Percentiles rank a stretch among this genome's conserved stretches.
These are phyloP conservation scores for Copidosoma floridanum DNA, from an alignment of 1,140 invertebrate species.

Conservation along the genomic window DNA sequence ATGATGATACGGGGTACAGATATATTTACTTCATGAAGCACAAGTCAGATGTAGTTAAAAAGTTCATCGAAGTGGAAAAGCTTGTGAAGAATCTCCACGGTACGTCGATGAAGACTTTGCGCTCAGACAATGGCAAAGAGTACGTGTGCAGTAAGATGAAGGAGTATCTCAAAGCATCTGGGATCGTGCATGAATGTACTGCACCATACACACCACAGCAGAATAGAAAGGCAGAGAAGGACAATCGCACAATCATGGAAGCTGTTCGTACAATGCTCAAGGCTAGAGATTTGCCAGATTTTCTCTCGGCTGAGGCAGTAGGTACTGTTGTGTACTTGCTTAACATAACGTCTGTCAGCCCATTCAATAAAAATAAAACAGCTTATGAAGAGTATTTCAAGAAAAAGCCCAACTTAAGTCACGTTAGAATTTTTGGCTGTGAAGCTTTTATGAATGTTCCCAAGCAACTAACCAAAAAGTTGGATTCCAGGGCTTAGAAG, in stretches of 20 bases:
- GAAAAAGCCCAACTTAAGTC: neutral
- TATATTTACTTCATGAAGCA: conserved; percentile 42
- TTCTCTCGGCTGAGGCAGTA: neutral
- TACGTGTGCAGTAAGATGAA: conserved; percentile 9
- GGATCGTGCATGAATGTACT: conserved; percentile 25
- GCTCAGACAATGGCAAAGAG: conserved; percentile 25
- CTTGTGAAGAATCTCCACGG: conserved; percentile 37
- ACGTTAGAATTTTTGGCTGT: neutral
- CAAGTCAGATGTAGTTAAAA: conserved; percentile 41
- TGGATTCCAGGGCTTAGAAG: too few species aligned
- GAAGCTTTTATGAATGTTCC: too few species aligned
- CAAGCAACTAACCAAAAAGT: too few species aligned
- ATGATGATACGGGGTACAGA: conserved; percentile 36
- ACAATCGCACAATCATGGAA: conserved; percentile 27
- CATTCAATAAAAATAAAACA: neutral
- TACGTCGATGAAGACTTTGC: conserved; percentile 34
- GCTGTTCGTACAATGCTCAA: neutral
- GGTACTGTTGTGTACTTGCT: neutral
- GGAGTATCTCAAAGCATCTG: conserved; percentile 4
- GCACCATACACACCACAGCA: conserved; percentile 41
- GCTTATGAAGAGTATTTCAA: neutral
- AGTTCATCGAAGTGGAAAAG: conserved; percentile 38
- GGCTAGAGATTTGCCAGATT: neutral
- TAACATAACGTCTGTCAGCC: neutral
- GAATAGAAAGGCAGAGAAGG: conserved; percentile 44